These are phyloP conservation scores for Clanis bilineata DNA, from an alignment of 2,888 invertebrate species.

Conservation along the genomic window DNA sequence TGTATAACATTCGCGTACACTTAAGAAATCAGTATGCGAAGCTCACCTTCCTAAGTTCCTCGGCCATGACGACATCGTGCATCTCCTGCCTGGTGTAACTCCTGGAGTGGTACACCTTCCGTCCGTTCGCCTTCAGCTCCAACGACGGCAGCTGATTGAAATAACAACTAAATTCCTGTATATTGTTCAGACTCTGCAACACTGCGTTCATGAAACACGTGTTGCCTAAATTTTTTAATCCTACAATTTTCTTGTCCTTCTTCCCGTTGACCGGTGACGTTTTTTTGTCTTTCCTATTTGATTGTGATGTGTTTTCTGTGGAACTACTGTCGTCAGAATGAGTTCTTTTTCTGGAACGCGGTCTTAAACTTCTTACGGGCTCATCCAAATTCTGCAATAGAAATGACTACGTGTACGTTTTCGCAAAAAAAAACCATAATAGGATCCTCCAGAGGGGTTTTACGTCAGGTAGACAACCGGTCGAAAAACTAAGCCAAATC, in stretches of 20 bases:
- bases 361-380: conserved; percentile 80
- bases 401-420: too few relatives aligned
- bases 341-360: conserved; percentile 83
- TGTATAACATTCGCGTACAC: too few relatives aligned
- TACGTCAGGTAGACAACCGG: too few relatives aligned
- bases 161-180: conserved; percentile 91
- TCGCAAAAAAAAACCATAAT: too few relatives aligned
- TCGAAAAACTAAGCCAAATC: too few relatives aligned
- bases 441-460: too few relatives aligned
- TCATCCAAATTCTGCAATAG: conserved; percentile 68
- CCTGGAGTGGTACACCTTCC: conserved; percentile 83
- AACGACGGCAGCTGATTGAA: conserved; percentile 89
- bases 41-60: conserved; percentile 87
- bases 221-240: conserved; percentile 90
- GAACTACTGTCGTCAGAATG: conserved; percentile 81
- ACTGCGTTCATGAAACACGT: conserved; percentile 95
- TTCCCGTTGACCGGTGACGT: conserved; percentile 67
- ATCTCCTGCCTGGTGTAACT: conserved; percentile 84
- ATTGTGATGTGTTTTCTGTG: conserved; percentile 64
- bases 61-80: conserved; percentile 88
- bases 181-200: conserved; percentile 91
- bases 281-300: conserved; percentile 62
- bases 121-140: conserved; percentile 83
- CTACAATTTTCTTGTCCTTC: conserved; percentile 85
- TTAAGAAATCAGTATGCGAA: neutral